phyloP scores from a whole-genome alignment of 1,140 invertebrate genomes.

The Riptortus pedestris region DNA sequence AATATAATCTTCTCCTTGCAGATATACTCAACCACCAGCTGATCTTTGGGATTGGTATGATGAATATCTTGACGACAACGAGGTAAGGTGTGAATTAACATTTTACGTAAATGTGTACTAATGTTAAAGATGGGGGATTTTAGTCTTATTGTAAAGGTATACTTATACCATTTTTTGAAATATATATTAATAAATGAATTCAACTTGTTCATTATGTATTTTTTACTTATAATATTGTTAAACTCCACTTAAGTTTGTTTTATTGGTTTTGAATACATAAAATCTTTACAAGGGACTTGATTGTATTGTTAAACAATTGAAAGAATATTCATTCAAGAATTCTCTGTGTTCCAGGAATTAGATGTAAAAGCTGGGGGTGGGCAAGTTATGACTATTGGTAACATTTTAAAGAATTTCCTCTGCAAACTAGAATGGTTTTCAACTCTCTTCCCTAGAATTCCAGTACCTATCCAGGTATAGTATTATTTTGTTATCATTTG shows the following conservation, averaged over 20 bases:
- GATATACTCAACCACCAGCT: constrained; percentile 91
- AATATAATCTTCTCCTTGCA: constrained; percentile 34
- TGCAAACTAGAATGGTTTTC: constrained; percentile 97
- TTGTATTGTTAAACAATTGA: not conserved
- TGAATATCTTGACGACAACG: constrained; percentile 89
- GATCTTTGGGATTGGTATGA: constrained; percentile 96
- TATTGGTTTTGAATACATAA: not conserved
- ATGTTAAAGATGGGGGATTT: not conserved
- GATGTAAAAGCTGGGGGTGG: constrained; percentile 96
- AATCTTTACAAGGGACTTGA: constrained; percentile 4
- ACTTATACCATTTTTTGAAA: too few species aligned
- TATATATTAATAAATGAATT: too few species aligned
- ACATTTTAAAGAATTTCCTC: constrained; percentile 85
- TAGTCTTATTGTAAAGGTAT: constrained; percentile 9
- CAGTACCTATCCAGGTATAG: constrained; percentile 90
- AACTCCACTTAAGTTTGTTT: too few species aligned
- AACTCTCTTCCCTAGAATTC: constrained; percentile 95
- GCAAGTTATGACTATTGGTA: constrained; percentile 85
- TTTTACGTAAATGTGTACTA: not conserved
- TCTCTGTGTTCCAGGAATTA: constrained; percentile 52
- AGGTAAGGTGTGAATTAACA: constrained; percentile 43
- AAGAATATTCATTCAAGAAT: not conserved
- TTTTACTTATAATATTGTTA: too few species aligned
- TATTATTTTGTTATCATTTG: constrained; percentile 1
- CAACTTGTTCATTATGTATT: too few species aligned